These are phyloP conservation scores for Halictus ligatus DNA, from an alignment of 2,888 invertebrate species.

Conservation along the genomic window DNA sequence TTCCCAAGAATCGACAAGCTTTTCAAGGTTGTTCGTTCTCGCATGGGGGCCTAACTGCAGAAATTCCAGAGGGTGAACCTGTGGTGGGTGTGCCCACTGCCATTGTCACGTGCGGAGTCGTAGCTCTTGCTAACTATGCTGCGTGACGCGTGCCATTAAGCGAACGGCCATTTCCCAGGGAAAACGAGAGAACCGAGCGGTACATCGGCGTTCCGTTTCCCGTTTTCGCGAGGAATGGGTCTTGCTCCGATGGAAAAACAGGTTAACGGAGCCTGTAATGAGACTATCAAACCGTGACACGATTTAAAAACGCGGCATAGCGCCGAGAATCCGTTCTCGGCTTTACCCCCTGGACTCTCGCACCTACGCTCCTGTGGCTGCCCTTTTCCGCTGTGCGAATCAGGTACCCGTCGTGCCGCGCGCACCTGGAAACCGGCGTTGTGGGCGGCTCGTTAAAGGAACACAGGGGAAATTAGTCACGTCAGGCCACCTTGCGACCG, in stretches of 20 bases:
- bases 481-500: constrained; percentile 7
- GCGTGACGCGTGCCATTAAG: constrained; percentile 51
- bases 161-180: constrained; percentile 28
- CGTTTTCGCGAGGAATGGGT: constrained; percentile 16
- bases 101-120: constrained; percentile 17
- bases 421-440: constrained; percentile 53
- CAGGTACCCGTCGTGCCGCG: constrained; percentile 36
- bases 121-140: constrained; percentile 28
- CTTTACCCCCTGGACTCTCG: constrained; percentile 50
- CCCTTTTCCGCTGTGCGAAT: constrained; percentile 48
- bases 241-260: constrained; percentile 56
- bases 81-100: not conserved
- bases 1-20: too few relatives aligned
- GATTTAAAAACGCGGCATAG: constrained; percentile 53
- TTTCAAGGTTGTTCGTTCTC: not conserved
- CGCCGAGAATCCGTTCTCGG: constrained; percentile 47
- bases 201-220: constrained; percentile 18
- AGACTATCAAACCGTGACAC: constrained; percentile 80
- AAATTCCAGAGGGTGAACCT: not conserved
- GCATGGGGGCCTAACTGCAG: not conserved
- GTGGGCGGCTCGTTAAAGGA: constrained; percentile 71
- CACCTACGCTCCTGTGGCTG: constrained; percentile 47
- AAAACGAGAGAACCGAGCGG: constrained; percentile 13
- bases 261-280: constrained; percentile 81
- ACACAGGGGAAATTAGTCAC: constrained; percentile 67